These are phyloP conservation scores for Drosophila mayaguana DNA, from an alignment of 2,888 invertebrate genomes.

Conservation along the genomic window DNA sequence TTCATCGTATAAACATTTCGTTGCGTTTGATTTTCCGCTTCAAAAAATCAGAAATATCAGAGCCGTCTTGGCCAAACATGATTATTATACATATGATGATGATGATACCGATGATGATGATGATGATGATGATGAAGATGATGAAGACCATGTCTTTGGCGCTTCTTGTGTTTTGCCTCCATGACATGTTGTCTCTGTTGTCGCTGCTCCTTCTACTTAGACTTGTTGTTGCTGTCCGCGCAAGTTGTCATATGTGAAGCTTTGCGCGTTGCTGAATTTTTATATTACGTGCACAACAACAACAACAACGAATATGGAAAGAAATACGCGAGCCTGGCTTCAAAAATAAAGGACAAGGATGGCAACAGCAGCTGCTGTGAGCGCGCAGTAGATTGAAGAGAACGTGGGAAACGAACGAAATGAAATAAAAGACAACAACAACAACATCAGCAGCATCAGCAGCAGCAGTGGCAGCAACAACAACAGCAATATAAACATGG, in stretches of 20 bases:
- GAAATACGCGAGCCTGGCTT: slow-evolving; percentile 9
- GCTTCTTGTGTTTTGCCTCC: slow-evolving; percentile 30
- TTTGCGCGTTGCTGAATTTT: slow-evolving; percentile 77
- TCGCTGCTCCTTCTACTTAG: slow-evolving; percentile 19
- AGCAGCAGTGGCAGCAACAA: slow-evolving; percentile 28
- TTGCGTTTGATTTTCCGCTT: slow-evolving; percentile 80
- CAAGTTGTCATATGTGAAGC: slow-evolving; percentile 78
- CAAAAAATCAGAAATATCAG: slow-evolving; percentile 75
- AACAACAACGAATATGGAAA: slow-evolving; percentile 26
- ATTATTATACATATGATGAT: slow-evolving; percentile 19
- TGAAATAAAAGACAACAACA: slow-evolving; percentile 69
- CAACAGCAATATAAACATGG: slow-evolving; percentile 69
- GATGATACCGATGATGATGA: slow-evolving; percentile 43
- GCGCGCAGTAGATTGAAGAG: slow-evolving; percentile 4
- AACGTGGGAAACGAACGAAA: slow-evolving; percentile 38
- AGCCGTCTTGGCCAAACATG: slow-evolving; percentile 43
- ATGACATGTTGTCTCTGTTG: slow-evolving; percentile 35
- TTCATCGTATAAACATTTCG: slow-evolving; percentile 57
- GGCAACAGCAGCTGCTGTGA: slow-evolving; percentile 20
- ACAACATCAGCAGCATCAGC: slow-evolving; percentile 16
- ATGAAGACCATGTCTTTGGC: slow-evolving; percentile 41
- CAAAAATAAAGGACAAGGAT: slow-evolving; percentile 44
- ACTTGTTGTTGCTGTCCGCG: slow-evolving; percentile 48
- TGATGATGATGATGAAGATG: slow-evolving; percentile 32
- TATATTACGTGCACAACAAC: slow-evolving; percentile 62